phyloP scores from a whole-genome alignment of 2,888 invertebrate genomes.

The Drosophila multiciliata region DNA sequence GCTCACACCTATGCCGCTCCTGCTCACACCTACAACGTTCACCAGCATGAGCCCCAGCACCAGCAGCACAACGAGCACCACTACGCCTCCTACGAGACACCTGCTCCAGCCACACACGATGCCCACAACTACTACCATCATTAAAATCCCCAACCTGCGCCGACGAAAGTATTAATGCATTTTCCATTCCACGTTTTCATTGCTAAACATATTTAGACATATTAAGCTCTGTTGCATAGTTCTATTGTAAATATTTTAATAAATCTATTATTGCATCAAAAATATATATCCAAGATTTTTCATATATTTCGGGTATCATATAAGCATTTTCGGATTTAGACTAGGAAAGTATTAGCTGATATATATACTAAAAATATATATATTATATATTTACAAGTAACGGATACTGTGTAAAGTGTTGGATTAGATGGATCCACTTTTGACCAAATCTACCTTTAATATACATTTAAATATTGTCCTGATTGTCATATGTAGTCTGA shows the following conservation, averaged over 20 bases:
- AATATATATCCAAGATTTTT: background rate
- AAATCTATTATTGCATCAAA: conserved; percentile 28
- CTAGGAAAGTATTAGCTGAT: background rate
- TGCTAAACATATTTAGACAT: conserved; percentile 33
- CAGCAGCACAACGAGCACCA: conserved; percentile 66
- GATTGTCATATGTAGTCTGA: no score
- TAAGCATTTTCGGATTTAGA: no score
- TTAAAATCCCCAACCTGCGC: conserved; percentile 35
- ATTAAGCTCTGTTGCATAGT: conserved; percentile 63
- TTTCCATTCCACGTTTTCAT: conserved; percentile 43
- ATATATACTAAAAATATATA: no score
- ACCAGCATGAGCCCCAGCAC: conserved; percentile 57
- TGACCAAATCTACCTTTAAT: background rate
- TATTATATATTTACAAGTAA: no score
- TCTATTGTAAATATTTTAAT: conserved; percentile 66
- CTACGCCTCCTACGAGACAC: conserved; percentile 67
- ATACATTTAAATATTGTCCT: no score
- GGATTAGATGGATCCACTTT: background rate
- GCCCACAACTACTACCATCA: conserved; percentile 76
- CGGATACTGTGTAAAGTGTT: background rate
- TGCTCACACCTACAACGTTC: conserved; percentile 41
- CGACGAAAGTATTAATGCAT: conserved; percentile 64
- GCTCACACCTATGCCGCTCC: conserved; percentile 55
- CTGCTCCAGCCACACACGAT: conserved; percentile 66
- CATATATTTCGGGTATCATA: background rate